Evolutionary conservation across 2,888 invertebrate genomes (phyloP).

Genomic region (Nemapogon koenigi): DNA sequence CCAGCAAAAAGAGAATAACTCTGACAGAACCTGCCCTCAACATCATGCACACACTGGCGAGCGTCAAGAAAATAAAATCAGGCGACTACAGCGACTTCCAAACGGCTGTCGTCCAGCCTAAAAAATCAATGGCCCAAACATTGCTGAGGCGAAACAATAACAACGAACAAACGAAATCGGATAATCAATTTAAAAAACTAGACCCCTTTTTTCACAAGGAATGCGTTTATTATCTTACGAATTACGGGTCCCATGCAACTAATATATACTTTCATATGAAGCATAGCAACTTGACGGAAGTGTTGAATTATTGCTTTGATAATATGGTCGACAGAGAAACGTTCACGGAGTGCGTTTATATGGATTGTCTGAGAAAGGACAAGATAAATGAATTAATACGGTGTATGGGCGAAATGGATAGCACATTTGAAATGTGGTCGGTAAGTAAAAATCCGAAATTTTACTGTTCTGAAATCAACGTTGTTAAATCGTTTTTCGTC

Average conservation of each 20-base stretch:
- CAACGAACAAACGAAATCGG: constrained; percentile 36
- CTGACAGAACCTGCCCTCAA: constrained; percentile 65
- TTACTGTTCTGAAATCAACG: no score
- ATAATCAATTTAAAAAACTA: constrained; percentile 38
- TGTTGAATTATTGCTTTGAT: constrained; percentile 73
- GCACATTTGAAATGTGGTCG: constrained; percentile 73
- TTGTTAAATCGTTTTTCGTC: no score
- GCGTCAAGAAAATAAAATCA: constrained; percentile 60
- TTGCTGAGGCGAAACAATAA: constrained; percentile 45
- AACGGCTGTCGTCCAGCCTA: constrained; percentile 37
- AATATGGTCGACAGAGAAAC: constrained; percentile 72
- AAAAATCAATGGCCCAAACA: constrained; percentile 48
- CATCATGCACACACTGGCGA: constrained; percentile 65
- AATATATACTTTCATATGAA: constrained; percentile 79
- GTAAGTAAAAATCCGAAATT: no score
- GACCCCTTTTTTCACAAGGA: constrained; percentile 74
- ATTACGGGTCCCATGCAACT: constrained; percentile 79
- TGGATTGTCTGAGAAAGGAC: constrained; percentile 72
- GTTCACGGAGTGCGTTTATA: constrained; percentile 75
- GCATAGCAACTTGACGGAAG: constrained; percentile 72
- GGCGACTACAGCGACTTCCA: constrained; percentile 64
- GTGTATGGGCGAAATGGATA: constrained; percentile 70
- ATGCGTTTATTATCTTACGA: constrained; percentile 80
- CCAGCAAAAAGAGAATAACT: constrained; percentile 49
- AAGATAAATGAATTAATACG: constrained; percentile 66